These are phyloP conservation scores for Sinocyclocheilus rhinocerous DNA, from an alignment of 2,113 vertebrate genomes.

Conservation along the genomic window DNA sequence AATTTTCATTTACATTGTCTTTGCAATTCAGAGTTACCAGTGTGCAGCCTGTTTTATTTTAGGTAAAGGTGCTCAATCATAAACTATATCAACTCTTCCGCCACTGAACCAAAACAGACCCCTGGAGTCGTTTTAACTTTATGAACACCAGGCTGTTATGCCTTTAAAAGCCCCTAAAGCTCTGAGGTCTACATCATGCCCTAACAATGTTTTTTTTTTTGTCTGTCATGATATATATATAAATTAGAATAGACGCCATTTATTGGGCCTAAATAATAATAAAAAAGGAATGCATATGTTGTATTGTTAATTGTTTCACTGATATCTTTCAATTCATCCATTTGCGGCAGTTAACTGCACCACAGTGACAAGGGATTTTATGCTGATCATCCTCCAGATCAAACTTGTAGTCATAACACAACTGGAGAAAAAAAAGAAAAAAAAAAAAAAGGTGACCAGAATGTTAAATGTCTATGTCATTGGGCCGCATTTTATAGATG, in stretches of 20 bases:
- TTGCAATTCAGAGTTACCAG: conserved; percentile 42
- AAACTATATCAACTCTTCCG: background rate
- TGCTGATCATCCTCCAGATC: conserved; percentile 99
- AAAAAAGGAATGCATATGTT: conserved; percentile 74
- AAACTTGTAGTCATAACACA: conserved; percentile 98
- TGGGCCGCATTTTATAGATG: background rate
- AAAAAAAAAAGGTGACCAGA: conserved; percentile 14
- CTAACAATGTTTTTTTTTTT: background rate
- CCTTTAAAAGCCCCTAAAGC: conserved; percentile 43
- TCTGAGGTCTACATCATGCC: conserved; percentile 50
- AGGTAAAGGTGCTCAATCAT: background rate
- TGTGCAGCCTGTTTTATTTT: conserved; percentile 31
- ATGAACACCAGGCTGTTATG: background rate
- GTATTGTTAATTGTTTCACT: conserved; percentile 8
- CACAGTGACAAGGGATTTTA: conserved; percentile 98
- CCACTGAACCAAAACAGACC: background rate
- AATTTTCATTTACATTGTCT: conserved; percentile 41
- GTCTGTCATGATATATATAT: background rate
- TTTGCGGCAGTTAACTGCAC: conserved; percentile 96
- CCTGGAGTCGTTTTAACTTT: background rate
- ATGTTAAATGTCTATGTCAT: background rate
- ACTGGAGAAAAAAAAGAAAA: conserved; percentile 70
- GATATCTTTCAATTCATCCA: conserved; percentile 91
- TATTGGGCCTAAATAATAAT: conserved; percentile 47
- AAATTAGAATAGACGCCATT: background rate